phyloP scores from a whole-genome alignment of 2,113 vertebrate genomes.

The Tachysurus vachellii region DNA sequence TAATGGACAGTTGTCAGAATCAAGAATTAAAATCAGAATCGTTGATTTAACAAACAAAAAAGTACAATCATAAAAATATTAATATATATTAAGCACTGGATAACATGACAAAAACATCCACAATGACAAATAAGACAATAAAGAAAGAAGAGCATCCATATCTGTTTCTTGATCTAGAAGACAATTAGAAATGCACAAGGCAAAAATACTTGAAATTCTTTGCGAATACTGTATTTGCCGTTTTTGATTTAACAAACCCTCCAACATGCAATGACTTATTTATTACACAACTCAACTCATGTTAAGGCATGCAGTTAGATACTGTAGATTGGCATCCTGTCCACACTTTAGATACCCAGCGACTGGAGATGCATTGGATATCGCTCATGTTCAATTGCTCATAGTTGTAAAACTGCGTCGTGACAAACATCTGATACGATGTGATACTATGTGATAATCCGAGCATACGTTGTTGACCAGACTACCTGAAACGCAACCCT shows the following conservation, averaged over 20 bases:
- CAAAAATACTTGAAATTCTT: background rate
- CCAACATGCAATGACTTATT: background rate
- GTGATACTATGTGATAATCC: background rate
- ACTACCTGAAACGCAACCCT: background rate
- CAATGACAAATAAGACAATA: background rate
- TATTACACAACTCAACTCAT: background rate
- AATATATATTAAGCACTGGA: background rate
- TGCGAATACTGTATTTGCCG: background rate
- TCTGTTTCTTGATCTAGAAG: background rate
- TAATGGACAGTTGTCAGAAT: constrained; percentile 17
- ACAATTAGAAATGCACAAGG: background rate
- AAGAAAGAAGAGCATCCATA: background rate
- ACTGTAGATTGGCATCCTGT: background rate
- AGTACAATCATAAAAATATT: background rate
- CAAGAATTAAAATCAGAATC: constrained; percentile 1
- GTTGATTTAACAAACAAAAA: constrained; percentile 20
- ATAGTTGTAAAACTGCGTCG: background rate
- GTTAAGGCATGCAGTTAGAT: background rate
- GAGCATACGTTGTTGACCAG: background rate
- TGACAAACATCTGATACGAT: background rate
- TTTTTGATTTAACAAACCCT: background rate
- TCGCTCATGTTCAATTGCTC: background rate
- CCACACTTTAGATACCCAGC: background rate
- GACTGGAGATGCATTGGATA: background rate
- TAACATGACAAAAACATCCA: background rate